A percentile compares a stretch with the other conserved stretches of the same genome.
phyloP scores from a whole-genome alignment of 2,888 invertebrate species.

The Troides helena region DNA sequence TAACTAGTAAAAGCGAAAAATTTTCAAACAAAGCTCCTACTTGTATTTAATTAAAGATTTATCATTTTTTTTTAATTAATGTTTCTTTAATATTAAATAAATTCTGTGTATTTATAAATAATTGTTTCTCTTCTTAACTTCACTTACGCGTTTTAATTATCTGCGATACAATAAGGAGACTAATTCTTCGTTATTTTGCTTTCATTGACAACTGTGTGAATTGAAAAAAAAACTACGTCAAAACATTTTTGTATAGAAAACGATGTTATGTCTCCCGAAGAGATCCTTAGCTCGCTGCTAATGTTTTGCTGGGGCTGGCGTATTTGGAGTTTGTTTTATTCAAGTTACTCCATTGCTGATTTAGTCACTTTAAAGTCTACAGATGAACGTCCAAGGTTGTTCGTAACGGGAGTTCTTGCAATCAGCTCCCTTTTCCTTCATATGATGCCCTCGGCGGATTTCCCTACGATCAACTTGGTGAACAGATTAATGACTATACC shows the following conservation, averaged over 20 bases:
- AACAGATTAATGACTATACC: constrained; percentile 48
- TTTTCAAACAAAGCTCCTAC: too few species aligned
- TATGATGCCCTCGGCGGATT: constrained; percentile 35
- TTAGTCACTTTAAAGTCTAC: constrained; percentile 37
- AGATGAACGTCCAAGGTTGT: constrained; percentile 34
- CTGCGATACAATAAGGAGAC: too few species aligned
- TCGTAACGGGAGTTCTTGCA: constrained; percentile 39
- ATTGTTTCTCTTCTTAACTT: too few species aligned
- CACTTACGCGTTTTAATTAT: too few species aligned
- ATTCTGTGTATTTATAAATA: too few species aligned
- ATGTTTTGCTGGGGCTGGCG: constrained; percentile 47
- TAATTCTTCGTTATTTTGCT: too few species aligned
- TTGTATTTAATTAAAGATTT: too few species aligned
- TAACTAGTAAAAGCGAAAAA: too few species aligned
- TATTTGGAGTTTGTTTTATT: constrained; percentile 41
- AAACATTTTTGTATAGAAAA: not conserved
- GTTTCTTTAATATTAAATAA: too few species aligned
- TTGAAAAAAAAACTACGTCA: too few species aligned
- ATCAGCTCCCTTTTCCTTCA: constrained; percentile 36
- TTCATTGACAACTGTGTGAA: too few species aligned
- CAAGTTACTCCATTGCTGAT: constrained; percentile 45
- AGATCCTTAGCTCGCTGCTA: constrained; percentile 36
- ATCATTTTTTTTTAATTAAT: too few species aligned
- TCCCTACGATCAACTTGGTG: constrained; percentile 44
- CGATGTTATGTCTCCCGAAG: constrained; percentile 36